Evolutionary conservation across 2,888 invertebrate genomes (phyloP), one percentile per base, ranked within the genome.

Genomic region (Omphaloscelis lunosa): DNA sequence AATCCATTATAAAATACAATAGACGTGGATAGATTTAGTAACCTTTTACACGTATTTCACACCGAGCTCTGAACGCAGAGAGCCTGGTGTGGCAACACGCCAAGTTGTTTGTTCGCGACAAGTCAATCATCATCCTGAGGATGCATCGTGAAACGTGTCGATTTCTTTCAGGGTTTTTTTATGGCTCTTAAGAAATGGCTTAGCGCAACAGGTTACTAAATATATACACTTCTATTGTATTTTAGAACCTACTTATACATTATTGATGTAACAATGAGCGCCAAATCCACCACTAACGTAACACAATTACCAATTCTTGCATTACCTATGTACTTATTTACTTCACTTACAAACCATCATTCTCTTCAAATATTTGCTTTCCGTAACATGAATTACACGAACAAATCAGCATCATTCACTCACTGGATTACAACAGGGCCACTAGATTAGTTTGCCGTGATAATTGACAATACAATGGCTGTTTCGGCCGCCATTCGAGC

Each of bases 361-460:
- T 66, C 41, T 51, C 51, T 56, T 72, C 59, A 59, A 63, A 68
- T 76, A 67, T 81, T 77, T 62, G 56, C 77, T 11, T 45, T 63
- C 39, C 39, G n/a, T 20, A 65, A 39, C 72, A 67, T 48, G 56
- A 71, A 69, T 74, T 67, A 53, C 27, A 59, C 27, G 29, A 45
- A 45, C 73, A 74, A 75, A 81, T 86, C 81, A 81, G 78, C 17
- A 53, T 82, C 75, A 83, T 80, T 77, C 80, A 76, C 73, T 72
- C 62, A 62, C 41, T 27, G 69, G n/a, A 72, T 81, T 61, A 84
- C 65, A 83, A 75, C 65, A 63, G 67, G 48, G 67, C 75, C 63
- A 82, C 80, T 77, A 85, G 91, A 90, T 91, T 90, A 89, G 91
- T 90, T 89, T 89, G 87, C 89, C 63, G 74, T 86, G 87, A 89